Conservation (phyloP, 2,888 invertebrate species). For the Limenitis camilla region DNA sequence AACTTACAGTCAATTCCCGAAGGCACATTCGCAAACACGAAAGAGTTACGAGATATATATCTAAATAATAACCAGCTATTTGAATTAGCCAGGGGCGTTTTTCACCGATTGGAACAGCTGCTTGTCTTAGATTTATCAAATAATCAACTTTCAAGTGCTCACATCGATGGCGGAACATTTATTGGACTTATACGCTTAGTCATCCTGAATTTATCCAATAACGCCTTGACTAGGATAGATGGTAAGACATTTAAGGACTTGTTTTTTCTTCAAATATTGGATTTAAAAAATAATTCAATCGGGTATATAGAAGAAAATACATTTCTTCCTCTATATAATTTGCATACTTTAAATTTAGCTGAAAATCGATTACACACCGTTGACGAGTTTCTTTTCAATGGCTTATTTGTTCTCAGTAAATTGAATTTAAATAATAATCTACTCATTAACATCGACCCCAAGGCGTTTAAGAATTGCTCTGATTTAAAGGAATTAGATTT, state of each 20-base stretch:
- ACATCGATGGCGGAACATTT: conserved; percentile 89
- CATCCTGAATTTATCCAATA: conserved; percentile 89
- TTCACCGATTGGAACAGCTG: conserved; percentile 89
- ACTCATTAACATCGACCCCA: conserved; percentile 82
- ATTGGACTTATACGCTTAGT: conserved; percentile 89
- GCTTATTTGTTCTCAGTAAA: conserved; percentile 87
- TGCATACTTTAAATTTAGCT: conserved; percentile 91
- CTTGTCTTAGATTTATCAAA: conserved; percentile 89
- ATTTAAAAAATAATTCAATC: conserved; percentile 90
- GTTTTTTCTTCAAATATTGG: conserved; percentile 89
- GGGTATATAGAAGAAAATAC: conserved; percentile 90
- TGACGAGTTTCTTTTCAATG: conserved; percentile 87
- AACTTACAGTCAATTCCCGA: conserved; percentile 86
- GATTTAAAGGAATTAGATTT: conserved; percentile 91
- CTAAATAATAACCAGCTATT: conserved; percentile 90
- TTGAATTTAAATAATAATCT: conserved; percentile 90
- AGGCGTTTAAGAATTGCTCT: conserved; percentile 90
- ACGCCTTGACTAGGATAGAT: conserved; percentile 87
- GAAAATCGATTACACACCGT: conserved; percentile 89
- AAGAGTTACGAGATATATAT: conserved; percentile 88
- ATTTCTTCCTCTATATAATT: conserved; percentile 89
- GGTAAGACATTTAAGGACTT: conserved; percentile 90
- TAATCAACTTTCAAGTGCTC: conserved; percentile 89
- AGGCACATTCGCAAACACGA: conserved; percentile 85
- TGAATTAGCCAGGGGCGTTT: conserved; percentile 86